Evolutionary conservation across 2,113 vertebrate genomes (phyloP), one percentile per base, ranked within the genome.

Genomic region (Hyperopisus bebe): DNA sequence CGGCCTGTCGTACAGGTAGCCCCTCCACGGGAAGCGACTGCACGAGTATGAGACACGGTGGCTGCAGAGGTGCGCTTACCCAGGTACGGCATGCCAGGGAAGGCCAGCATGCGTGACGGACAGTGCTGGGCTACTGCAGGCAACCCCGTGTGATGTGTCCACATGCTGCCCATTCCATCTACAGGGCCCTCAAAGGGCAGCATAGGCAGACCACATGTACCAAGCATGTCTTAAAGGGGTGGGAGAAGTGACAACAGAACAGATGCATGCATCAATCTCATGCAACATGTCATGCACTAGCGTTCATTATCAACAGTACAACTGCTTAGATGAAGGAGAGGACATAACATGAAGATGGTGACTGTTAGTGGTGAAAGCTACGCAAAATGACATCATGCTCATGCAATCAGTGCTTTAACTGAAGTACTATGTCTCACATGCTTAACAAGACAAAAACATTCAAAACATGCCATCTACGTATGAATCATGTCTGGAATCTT

Each of bases 81-180:
- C 93, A 95, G 96, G 93, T 95, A 95, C 90, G 95, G 95, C 96
- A 97, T 97, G 97, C 97, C 97, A 92, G 95, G 96, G 92, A 97
- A 96, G 95, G 96, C 96, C 91, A 96, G 95, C 95, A 97, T 96
- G 97, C 96, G 94, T 93, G 96, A 96, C 91, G 96, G 96, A 94
- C 97, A 96, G 96, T 97, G 97, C 92, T 96, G 97, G 96, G 97
- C 96, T 95, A 96, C 96, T 93, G 96, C 95, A 93, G 94, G 92
- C 95, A 97, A 94, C 97, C 97, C 97, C 95, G 96, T 97, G 96
- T 96, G 97, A 97, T 97, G 97, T 95, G 95, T 96, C 94, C 96
- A 96, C 95, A 98, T 98, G 97, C 96, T 97, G 96, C 97, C 95
- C 97, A 98, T 96, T 96, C 97, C 97, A 96, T 97, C 97, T 96